Evolutionary conservation across 2,797 vertebrate species (phyloP).

Genomic region (Avahi laniger): DNA sequence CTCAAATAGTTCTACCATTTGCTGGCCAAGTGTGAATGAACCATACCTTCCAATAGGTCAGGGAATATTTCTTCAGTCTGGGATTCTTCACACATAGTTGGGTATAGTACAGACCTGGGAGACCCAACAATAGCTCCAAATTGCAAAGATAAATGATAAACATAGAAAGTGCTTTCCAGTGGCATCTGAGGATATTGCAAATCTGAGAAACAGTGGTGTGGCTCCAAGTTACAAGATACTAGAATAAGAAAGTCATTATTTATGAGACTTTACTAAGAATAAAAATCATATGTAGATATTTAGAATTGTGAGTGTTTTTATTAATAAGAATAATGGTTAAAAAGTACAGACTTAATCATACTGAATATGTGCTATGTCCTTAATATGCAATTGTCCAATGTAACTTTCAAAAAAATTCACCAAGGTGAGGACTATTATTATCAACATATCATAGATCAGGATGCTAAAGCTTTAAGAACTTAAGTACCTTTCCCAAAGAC

Average conservation of each 20-base stretch:
- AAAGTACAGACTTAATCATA: background rate
- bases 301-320: background rate
- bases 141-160: conserved; percentile 5
- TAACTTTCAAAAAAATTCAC: background rate
- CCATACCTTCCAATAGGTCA: background rate
- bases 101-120: background rate
- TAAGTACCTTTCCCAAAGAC: background rate
- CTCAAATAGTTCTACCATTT: background rate
- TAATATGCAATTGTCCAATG: background rate
- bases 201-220: background rate
- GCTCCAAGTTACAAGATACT: background rate
- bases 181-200: background rate
- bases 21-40: background rate
- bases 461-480: background rate
- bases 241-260: background rate
- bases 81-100: background rate
- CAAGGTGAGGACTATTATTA: background rate
- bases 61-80: background rate
- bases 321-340: background rate
- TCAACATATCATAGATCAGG: background rate
- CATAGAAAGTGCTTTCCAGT: background rate
- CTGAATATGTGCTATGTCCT: background rate
- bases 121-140: background rate
- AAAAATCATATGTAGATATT: background rate
- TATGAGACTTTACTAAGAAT: background rate